Conservation (phyloP, 2,888 invertebrate species). For the Scaptomyza caliginosa region DNA sequence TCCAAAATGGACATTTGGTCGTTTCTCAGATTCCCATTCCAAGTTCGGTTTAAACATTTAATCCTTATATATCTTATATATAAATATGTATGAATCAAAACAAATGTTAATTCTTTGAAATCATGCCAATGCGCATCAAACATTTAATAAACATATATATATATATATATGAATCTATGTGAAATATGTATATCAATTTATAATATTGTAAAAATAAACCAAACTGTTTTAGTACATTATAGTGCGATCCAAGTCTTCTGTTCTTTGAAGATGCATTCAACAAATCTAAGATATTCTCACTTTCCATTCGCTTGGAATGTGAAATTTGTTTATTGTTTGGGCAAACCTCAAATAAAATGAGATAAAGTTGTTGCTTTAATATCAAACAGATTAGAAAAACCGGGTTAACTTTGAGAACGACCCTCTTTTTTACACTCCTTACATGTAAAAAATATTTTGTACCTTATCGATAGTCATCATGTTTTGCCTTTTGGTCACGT, state of each 20-base stretch:
- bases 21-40: constrained; percentile 41
- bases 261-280: background rate
- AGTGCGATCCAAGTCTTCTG: background rate
- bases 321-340: too few species aligned
- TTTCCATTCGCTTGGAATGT: too few species aligned
- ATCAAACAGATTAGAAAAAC: too few species aligned
- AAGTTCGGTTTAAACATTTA: constrained; percentile 15
- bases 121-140: constrained; percentile 37
- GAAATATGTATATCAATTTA: constrained; percentile 9
- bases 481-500: constrained; percentile 19
- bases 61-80: constrained; percentile 9
- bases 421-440: too few species aligned
- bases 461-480: background rate
- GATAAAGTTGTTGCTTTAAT: too few species aligned
- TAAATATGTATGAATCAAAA: background rate
- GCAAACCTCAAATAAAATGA: too few species aligned
- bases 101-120: constrained; percentile 37
- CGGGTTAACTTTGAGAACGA: too few species aligned
- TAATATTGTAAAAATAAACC: constrained; percentile 51
- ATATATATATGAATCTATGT: constrained; percentile 20
- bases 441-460: background rate
- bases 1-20: background rate
- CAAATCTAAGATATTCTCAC: background rate
- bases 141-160: constrained; percentile 28
- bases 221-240: constrained; percentile 23